Evolutionary conservation across 2,888 invertebrate genomes (phyloP).

Genomic region (Perizoma affinitatum): DNA sequence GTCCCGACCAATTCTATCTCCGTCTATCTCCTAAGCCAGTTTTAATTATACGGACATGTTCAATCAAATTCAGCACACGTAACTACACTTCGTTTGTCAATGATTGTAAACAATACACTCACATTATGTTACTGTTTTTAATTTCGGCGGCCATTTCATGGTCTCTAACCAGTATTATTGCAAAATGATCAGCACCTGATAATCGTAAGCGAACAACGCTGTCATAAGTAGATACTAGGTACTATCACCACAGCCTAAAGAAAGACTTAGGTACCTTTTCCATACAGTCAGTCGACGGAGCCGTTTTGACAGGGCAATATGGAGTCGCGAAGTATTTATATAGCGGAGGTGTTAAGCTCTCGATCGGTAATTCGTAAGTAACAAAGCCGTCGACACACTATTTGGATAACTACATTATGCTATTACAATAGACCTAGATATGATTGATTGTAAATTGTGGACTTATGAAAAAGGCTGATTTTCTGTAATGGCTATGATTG

Average conservation of each 20-base stretch:
- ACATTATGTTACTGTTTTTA: constrained; percentile 8
- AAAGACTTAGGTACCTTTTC: too few relatives aligned
- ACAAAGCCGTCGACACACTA: too few relatives aligned
- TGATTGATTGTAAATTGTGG: too few relatives aligned
- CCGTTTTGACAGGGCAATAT: too few relatives aligned
- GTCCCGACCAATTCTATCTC: constrained; percentile 41
- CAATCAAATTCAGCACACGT: constrained; percentile 9
- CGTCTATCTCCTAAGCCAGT: constrained; percentile 37
- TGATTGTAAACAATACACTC: constrained; percentile 4
- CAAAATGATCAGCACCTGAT: constrained; percentile 42
- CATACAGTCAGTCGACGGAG: too few relatives aligned
- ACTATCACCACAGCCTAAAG: too few relatives aligned
- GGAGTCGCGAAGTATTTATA: too few relatives aligned
- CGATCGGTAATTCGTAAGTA: too few relatives aligned
- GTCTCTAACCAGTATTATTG: constrained; percentile 28
- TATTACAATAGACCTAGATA: too few relatives aligned
- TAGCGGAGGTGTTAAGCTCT: too few relatives aligned
- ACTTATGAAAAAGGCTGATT: background rate
- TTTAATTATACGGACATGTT: constrained; percentile 19
- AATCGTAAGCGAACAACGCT: constrained; percentile 51
- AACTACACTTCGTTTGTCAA: constrained; percentile 1
- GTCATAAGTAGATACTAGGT: constrained; percentile 51
- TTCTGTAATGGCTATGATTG: constrained; percentile 19
- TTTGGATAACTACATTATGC: too few relatives aligned
- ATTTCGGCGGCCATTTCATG: constrained; percentile 1